These are phyloP conservation scores for Cheilosia impressa DNA, from an alignment of 2,888 invertebrate species.

Conservation along the genomic window DNA sequence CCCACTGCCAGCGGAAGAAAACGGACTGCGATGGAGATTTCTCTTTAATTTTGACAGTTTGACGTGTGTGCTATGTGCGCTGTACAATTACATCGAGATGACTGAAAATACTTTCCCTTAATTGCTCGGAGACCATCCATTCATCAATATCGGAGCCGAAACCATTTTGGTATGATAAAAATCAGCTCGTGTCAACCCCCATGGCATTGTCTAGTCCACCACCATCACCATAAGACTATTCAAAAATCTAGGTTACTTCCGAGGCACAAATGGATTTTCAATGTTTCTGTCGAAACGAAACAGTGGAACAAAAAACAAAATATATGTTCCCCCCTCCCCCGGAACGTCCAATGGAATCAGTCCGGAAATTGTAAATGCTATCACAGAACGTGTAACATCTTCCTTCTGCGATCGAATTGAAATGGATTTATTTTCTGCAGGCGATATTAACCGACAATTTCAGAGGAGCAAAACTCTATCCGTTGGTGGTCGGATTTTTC, in stretches of 20 bases:
- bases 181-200: conserved; percentile 32
- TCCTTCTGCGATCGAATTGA: conserved; percentile 37
- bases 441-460: conserved; percentile 46
- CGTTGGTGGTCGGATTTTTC: background rate
- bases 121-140: conserved; percentile 4
- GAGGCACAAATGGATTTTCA: conserved; percentile 19
- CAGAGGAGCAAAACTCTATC: conserved; percentile 17
- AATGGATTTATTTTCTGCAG: conserved; percentile 56
- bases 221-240: conserved; percentile 29
- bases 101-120: background rate
- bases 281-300: conserved; percentile 23
- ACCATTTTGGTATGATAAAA: conserved; percentile 17
- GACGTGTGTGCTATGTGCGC: too few species aligned
- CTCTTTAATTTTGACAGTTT: too few species aligned
- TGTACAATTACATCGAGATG: too few species aligned
- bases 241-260: conserved; percentile 36
- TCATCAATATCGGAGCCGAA: conserved; percentile 40
- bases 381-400: conserved; percentile 53
- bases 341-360: conserved; percentile 40
- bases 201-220: conserved; percentile 21
- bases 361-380: conserved; percentile 61
- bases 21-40: too few species aligned
- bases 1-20: background rate
- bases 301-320: background rate
- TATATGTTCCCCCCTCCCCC: background rate